phyloP scores from a whole-genome alignment of 2,888 invertebrate species.

The Brenthis hecate region DNA sequence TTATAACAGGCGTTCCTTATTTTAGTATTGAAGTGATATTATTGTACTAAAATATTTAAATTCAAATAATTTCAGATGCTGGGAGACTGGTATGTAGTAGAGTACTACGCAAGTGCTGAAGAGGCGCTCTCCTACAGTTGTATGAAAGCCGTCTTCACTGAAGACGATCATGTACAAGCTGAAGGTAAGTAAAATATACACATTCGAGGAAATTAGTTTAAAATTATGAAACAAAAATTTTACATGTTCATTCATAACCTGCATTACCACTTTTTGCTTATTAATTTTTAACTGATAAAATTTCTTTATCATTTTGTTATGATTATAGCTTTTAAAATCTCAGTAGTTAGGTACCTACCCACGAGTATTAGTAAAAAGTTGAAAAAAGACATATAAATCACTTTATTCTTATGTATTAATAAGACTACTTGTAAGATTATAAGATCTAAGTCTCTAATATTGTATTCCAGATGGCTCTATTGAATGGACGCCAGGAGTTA shows the following conservation, averaged over 20 bases:
- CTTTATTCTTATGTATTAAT: too few relatives aligned
- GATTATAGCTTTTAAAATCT: too few relatives aligned
- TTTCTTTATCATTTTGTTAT: too few relatives aligned
- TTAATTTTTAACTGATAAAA: too few relatives aligned
- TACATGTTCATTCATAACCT: too few relatives aligned
- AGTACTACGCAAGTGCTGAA: constrained; percentile 94
- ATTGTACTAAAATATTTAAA: not conserved
- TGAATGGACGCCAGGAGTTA: constrained; percentile 84
- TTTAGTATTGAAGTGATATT: not conserved
- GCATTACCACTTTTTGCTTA: too few relatives aligned
- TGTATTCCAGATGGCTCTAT: constrained; percentile 62
- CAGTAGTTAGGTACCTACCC: too few relatives aligned
- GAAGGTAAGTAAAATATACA: constrained; percentile 53
- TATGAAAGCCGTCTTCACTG: constrained; percentile 89
- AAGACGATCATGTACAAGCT: constrained; percentile 70
- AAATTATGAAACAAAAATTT: not conserved
- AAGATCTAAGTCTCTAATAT: not conserved
- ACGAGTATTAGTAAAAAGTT: too few relatives aligned
- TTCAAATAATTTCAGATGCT: constrained; percentile 82
- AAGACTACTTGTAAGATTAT: too few relatives aligned
- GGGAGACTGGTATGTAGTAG: constrained; percentile 92
- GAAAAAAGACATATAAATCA: too few relatives aligned
- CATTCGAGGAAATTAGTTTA: not conserved
- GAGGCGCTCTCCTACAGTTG: constrained; percentile 93
- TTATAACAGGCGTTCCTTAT: constrained; percentile 20